A percentile compares a stretch with the other conserved stretches of the same genome.
phyloP scores from a whole-genome alignment of 2,797 vertebrate genomes.

The Rhinella marina region DNA sequence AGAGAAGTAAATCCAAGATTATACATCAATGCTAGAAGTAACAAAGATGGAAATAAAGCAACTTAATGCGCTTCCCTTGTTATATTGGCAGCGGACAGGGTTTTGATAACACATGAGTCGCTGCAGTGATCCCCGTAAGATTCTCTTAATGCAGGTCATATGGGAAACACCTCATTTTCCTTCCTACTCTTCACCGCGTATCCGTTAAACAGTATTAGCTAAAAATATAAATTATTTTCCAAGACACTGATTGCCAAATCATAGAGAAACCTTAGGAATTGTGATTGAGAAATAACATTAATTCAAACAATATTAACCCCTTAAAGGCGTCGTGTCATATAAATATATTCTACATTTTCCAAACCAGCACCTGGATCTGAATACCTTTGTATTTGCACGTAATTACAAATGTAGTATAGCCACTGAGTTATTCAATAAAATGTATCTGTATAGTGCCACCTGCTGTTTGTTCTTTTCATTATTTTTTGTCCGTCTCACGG shows the following conservation, averaged over 20 bases:
- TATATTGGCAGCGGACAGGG: slow-evolving; percentile 6
- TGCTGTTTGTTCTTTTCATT: too few species aligned
- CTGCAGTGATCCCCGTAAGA: slow-evolving; percentile 28
- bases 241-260: background rate
- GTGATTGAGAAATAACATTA: slow-evolving; percentile 18
- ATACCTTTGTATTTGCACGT: too few species aligned
- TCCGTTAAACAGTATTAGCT: background rate
- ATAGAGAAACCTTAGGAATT: slow-evolving; percentile 12
- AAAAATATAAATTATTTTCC: background rate
- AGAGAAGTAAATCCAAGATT: slow-evolving; percentile 35
- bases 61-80: background rate
- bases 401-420: too few species aligned
- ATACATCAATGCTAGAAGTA: slow-evolving; percentile 15
- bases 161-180: slow-evolving; percentile 43
- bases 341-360: too few species aligned
- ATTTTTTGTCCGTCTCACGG: too few species aligned
- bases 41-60: background rate
- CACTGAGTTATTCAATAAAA: too few species aligned
- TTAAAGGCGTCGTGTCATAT: too few species aligned
- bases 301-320: background rate
- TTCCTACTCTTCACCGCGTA: background rate
- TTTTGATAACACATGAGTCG: slow-evolving; percentile 4
- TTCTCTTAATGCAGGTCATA: slow-evolving; percentile 34
- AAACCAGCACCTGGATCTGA: too few species aligned
- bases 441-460: too few species aligned